Base-by-base conservation (phyloP, 2,113 vertebrate species). In the Microtus pennsylvanicus region DNA sequence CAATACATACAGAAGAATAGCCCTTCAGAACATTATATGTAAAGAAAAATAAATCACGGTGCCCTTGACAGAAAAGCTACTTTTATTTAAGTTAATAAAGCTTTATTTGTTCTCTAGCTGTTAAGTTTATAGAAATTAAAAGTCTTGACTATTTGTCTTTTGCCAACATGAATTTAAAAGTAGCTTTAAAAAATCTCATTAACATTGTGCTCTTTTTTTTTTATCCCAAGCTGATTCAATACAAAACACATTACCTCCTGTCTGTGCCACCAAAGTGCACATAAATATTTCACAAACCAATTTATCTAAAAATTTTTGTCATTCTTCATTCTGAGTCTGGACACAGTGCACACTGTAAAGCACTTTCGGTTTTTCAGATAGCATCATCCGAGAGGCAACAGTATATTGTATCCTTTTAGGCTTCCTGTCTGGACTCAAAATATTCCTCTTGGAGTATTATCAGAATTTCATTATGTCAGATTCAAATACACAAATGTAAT, bases 271-370 rank as follows among this genome's bases (percentile, higher is more conserved):
- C 98, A 98, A 98, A 98, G 98, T 98, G 96, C 97, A 98, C 98
- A 98, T 99, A 98, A 98, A 99, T 99, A 98, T 98, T 98, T 99
- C 98, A 98, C 98, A 98, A 98, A 98, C 98, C 98, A 99, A 99
- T 98, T 99, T 98, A 98, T 98, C 98, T 98, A 97, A 98, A 98
- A 98, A 97, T 97, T 96, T 75, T 98, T 98, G 98, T 98, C 98
- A 98, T 97, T 98, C 93, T 89, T 98, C 95, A 98, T 98, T 98
- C 97, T 98, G 93, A 98, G 95, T 98, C 98, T 97, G 97, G 97
- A 98, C 98, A 96, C 94, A 98, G 87, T 93, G 81, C 96, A 96
- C 88, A 98, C 87, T 61, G 96, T 97, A 98, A 98, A 98, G 94
- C 96, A 96, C 90, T 98, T 97, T 80, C 96, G 97, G 94, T 97